Base-by-base conservation (phyloP, 2,888 invertebrate species). In the Morinoia aosen region DNA sequence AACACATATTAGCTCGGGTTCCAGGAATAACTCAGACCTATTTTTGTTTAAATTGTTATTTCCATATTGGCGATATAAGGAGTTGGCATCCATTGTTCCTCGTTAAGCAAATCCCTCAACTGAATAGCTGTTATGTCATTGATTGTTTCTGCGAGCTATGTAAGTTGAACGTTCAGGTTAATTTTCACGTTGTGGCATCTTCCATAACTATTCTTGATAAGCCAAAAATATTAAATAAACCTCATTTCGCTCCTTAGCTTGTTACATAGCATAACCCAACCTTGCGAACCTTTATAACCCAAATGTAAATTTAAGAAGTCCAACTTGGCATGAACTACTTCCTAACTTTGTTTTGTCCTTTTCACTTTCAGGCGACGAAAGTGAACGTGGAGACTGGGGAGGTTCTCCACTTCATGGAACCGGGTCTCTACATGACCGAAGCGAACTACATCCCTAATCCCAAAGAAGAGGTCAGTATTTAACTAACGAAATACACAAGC, bases 311-410 rank as follows among this genome's bases (percentile, higher is more conserved):
- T 19, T 76, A 8, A 8, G 2, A 76, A 33, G 19, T 16, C 1
- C 25, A 76, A 76, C 33, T 76, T 76, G 76, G 33, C 0, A 33
- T 7, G 76, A 10, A 1, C 2, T 1, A 19, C 76, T 25, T 8
- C 25, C 10, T 10, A 25, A 76, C 25, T 76, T 76, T 76, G 25
- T 16, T 2, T 7, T 33, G 19, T 33, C 76, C 25, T 76, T 33
- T 33, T 16, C 33, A 7, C 76, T 16, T 57, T 57, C 93, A 93
- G 93, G 57, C 57, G 58, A 25, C 58, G 7, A 93, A 93, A 57
- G 48, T 93, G 57, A 93, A 56, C 57, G 57, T 93, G 33, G 48
- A 57, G 25, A 93, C 93, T 33, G 57, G 93, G 25, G 93, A 93
- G 58, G 57, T 39, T 16, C 7, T 33, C 11, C 56, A 56, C 93